A percentile compares a stretch with the other conserved stretches of the same genome.
phyloP scores from a whole-genome alignment of 2,888 invertebrate genomes.

The Panorpa germanica region DNA sequence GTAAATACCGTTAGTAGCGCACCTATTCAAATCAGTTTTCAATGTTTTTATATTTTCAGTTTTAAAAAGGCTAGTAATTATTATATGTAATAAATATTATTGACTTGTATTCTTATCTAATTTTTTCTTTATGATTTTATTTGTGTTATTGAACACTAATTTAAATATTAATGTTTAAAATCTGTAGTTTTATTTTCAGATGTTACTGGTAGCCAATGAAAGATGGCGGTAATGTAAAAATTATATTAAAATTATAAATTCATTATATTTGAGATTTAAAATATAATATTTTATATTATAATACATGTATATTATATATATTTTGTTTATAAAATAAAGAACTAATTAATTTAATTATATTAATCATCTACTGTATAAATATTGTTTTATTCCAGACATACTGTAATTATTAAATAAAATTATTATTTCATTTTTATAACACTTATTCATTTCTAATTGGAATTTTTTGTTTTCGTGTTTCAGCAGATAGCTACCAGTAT shows the following conservation, averaged over 20 bases:
- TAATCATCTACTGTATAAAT: conserved; percentile 11
- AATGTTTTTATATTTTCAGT: too few species aligned
- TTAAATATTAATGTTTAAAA: too few species aligned
- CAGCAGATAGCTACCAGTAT: conserved; percentile 89
- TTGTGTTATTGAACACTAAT: too few species aligned
- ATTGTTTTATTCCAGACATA: conserved; percentile 7
- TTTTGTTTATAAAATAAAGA: conserved; percentile 10
- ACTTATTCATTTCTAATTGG: neutral
- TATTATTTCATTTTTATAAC: conserved; percentile 1
- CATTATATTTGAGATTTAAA: neutral
- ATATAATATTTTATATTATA: neutral
- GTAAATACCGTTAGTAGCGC: too few species aligned
- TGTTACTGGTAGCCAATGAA: neutral
- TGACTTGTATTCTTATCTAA: too few species aligned
- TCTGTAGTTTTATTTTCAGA: neutral
- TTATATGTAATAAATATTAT: too few species aligned
- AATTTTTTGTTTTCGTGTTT: conserved; percentile 16
- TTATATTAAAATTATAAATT: neutral
- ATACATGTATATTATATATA: too few species aligned
- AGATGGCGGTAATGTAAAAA: neutral
- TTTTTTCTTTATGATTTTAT: too few species aligned
- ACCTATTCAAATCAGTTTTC: too few species aligned
- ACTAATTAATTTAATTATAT: conserved; percentile 12
- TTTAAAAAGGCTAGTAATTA: too few species aligned
- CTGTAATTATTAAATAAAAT: conserved; percentile 9